These are phyloP conservation scores for Macrobrachium nipponense DNA, from an alignment of 1,140 invertebrate species.

Conservation along the genomic window DNA sequence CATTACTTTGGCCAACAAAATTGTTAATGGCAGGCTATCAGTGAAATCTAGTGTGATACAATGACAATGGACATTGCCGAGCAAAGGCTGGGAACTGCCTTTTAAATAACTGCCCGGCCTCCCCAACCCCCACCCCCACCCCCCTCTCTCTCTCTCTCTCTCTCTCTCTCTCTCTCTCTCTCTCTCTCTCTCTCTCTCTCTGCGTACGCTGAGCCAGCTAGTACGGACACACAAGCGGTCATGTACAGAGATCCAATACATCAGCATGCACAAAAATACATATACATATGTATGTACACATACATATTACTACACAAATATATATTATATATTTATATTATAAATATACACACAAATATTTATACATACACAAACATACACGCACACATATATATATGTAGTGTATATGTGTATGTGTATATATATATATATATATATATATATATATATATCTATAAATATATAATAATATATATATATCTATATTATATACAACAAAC, in stretches of 20 bases:
- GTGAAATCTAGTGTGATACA: too few species aligned
- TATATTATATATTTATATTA: too few species aligned
- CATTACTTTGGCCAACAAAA: too few species aligned
- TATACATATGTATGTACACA: background rate
- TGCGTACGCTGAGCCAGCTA: background rate
- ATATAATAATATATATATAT: background rate
- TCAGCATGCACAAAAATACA: background rate
- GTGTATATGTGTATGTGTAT: background rate
- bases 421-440: slow-evolving; percentile 5
- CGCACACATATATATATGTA: background rate
- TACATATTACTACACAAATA: too few species aligned
- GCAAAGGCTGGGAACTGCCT: too few species aligned
- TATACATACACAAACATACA: background rate
- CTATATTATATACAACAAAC: background rate
- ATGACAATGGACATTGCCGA: too few species aligned
- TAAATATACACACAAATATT: background rate
- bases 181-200: background rate
- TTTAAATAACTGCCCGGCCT: too few species aligned
- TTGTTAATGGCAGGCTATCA: too few species aligned
- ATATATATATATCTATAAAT: background rate
- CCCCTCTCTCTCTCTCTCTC: background rate
- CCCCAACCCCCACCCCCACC: too few species aligned
- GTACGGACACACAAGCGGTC: background rate
- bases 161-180: background rate
- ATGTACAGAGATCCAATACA: background rate